Percentiles rank a stretch among this genome's conserved stretches.
Evolutionary conservation across 2,888 invertebrate genomes (phyloP).

Genomic region (Heliconius ismenius): DNA sequence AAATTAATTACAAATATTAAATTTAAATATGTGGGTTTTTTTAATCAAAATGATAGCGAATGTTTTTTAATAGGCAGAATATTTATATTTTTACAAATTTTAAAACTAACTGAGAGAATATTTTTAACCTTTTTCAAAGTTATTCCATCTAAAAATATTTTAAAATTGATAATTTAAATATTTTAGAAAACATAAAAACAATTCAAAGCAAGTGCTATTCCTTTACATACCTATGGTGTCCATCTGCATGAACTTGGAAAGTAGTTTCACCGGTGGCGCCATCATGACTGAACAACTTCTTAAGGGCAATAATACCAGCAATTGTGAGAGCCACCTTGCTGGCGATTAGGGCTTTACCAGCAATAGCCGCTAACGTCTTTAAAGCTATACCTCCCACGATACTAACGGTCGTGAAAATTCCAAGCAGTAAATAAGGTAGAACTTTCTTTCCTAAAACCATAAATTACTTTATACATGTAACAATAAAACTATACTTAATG

Average conservation of each 20-base stretch:
- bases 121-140: neutral
- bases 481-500: slow-evolving; percentile 33
- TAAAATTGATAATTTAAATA: too few relatives aligned
- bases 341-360: slow-evolving; percentile 87
- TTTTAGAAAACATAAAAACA: too few relatives aligned
- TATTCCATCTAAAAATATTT: neutral
- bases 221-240: slow-evolving; percentile 81
- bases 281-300: slow-evolving; percentile 87
- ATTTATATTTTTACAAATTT: too few relatives aligned
- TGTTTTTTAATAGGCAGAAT: too few relatives aligned
- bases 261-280: slow-evolving; percentile 83
- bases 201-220: neutral
- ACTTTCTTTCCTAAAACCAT: slow-evolving; percentile 76
- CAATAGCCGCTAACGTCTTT: slow-evolving; percentile 86
- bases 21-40: neutral
- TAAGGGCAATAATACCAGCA: slow-evolving; percentile 86
- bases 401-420: slow-evolving; percentile 84
- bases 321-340: slow-evolving; percentile 88
- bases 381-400: slow-evolving; percentile 86
- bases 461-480: neutral
- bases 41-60: neutral
- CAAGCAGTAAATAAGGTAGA: slow-evolving; percentile 82
- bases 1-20: neutral
- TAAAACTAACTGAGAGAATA: neutral
- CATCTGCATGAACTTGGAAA: slow-evolving; percentile 86